Percentiles rank a stretch among this genome's conserved stretches.
Evolutionary conservation across 2,797 vertebrate species (phyloP).

Genomic region (Anableps anableps): DNA sequence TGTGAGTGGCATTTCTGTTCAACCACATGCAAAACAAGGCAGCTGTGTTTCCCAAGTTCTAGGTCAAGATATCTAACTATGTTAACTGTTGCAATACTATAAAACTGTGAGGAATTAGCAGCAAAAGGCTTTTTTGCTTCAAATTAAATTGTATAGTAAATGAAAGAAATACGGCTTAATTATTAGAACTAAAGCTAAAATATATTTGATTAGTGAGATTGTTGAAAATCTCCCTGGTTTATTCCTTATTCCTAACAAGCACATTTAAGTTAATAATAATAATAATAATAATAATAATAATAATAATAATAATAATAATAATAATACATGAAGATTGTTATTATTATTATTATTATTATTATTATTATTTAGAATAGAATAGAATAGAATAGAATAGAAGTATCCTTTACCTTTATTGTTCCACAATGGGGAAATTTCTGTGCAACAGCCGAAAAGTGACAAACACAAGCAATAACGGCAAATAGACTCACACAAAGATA

Average conservation of each 20-base stretch:
- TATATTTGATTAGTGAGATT: neutral
- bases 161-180: neutral
- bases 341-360: too few relatives aligned
- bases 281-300: too few relatives aligned
- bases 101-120: neutral
- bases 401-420: too few relatives aligned
- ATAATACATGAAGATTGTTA: too few relatives aligned
- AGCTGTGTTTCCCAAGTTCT: neutral
- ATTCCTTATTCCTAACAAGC: neutral
- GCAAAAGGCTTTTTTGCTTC: neutral
- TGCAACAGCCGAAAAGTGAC: too few relatives aligned
- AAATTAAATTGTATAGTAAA: neutral
- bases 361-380: too few relatives aligned
- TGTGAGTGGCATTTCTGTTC: neutral
- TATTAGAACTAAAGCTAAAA: neutral
- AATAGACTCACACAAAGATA: too few relatives aligned
- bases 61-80: neutral
- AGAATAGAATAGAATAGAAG: too few relatives aligned
- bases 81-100: neutral
- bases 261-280: neutral
- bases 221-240: neutral
- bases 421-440: too few relatives aligned
- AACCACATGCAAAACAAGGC: neutral
- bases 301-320: too few relatives aligned
- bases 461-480: too few relatives aligned